These are phyloP conservation scores for Drosophila bocki DNA, from an alignment of 1,140 invertebrate species.

Conservation along the genomic window DNA sequence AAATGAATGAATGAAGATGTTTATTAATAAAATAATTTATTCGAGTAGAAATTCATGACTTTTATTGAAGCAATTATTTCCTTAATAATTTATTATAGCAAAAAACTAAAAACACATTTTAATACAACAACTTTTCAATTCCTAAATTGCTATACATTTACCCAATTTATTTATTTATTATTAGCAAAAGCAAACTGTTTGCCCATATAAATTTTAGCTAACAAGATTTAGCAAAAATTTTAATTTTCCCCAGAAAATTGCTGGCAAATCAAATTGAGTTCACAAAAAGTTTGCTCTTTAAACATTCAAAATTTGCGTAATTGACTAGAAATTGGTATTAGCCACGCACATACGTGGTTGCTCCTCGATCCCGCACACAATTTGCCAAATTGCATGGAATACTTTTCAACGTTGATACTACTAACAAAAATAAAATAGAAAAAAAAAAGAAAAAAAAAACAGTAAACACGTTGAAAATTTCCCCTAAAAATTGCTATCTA, in stretches of 20 bases:
- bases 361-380: slow-evolving; percentile 16
- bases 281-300: slow-evolving; percentile 42
- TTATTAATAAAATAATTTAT: too few species aligned
- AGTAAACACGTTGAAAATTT: slow-evolving; percentile 28
- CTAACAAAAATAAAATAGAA: slow-evolving; percentile 16
- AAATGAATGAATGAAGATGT: too few species aligned
- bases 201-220: slow-evolving; percentile 10
- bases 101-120: not conserved
- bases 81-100: too few species aligned
- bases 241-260: slow-evolving; percentile 19
- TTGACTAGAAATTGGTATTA: slow-evolving; percentile 56
- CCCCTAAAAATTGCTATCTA: slow-evolving; percentile 66
- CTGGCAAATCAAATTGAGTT: slow-evolving; percentile 35
- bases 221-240: slow-evolving; percentile 23
- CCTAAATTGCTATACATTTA: not conserved
- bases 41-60: too few species aligned
- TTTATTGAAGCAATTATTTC: not conserved
- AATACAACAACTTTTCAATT: not conserved
- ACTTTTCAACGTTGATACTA: slow-evolving; percentile 18
- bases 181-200: not conserved
- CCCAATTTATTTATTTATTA: slow-evolving; percentile 9
- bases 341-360: slow-evolving; percentile 32
- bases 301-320: slow-evolving; percentile 55
- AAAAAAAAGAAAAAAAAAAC: slow-evolving; percentile 14
- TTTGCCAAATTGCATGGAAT: slow-evolving; percentile 58